Base-by-base conservation (phyloP, 2,888 invertebrate species). In the Aromia moschata region DNA sequence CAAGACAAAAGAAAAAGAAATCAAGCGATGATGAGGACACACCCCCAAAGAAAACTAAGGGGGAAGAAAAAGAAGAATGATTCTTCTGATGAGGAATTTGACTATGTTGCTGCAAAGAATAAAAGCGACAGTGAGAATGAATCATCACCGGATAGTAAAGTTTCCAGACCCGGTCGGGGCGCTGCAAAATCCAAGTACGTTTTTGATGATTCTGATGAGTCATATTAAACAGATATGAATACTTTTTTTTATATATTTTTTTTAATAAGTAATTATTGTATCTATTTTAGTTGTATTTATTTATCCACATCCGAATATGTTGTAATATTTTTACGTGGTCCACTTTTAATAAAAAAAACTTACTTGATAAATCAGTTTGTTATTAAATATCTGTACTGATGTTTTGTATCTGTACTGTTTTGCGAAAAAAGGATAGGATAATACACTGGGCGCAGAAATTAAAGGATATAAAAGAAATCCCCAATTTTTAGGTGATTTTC, bases 201-300 rank as follows among this genome's bases (percentile, higher is more conserved):
- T 56, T 84, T 85, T 70, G 77, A 78, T 65, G 83, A 82, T 70
- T 84, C 83, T 57, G 73, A 72, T 17, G 51, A 51, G 25, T 52
- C 52, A 2, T 43, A 37, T 31, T 52, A 14, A 41, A 11, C 12
- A 10, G 20, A 17, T 18, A 10, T 11, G 20, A 25, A n/a, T n/a
- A 44, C 12, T 12, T n/a, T n/a, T n/a, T n/a, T 44, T 44, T 44
- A 30, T 31, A 41, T 41, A n/a, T n/a, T n/a, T n/a, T n/a, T n/a
- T 52, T 41, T 49, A 41, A 41, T 40, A 41, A 52, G 17, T 52
- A 52, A 3, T 52, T 52, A 41, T 41, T 52, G 41, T 41, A 20
- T 49, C 20, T 25, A 16, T 52, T 44, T 49, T 38, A 41, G 25
- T 41, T 40, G 31, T 52, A 52, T 52, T 41, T 52, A 52, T 40